Percentiles rank a stretch among this genome's conserved stretches.
Evolutionary conservation across 2,113 vertebrate species (phyloP).

Genomic region (Tragelaphus imberbis): DNA sequence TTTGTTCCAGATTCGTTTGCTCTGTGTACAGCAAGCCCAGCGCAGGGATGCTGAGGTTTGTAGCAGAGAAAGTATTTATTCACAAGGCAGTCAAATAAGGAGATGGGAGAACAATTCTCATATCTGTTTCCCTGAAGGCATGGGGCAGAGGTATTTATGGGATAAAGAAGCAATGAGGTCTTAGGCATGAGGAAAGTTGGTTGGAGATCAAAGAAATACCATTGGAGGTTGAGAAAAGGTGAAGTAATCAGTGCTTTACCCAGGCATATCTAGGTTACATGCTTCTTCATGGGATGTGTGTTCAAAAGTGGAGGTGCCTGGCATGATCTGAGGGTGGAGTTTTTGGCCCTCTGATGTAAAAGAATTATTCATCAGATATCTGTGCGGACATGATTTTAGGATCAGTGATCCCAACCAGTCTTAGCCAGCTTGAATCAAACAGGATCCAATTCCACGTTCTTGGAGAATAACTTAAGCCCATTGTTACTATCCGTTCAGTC

Average conservation of each 20-base stretch:
- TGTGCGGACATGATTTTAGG: background rate
- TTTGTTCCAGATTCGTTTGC: background rate
- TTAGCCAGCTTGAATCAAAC: background rate
- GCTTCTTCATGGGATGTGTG: background rate
- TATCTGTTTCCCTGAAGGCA: background rate
- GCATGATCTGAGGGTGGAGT: background rate
- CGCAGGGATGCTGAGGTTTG: background rate
- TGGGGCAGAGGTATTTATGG: background rate
- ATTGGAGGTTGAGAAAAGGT: background rate
- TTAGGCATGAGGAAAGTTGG: background rate
- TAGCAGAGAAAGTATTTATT: background rate
- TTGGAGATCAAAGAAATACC: background rate
- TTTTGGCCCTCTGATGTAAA: background rate
- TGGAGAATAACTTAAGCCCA: background rate
- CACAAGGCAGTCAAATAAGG: background rate
- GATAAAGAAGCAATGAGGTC: background rate
- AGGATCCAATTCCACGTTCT: background rate
- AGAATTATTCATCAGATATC: background rate
- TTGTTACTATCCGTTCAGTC: background rate
- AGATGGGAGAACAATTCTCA: background rate
- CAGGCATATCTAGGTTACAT: background rate
- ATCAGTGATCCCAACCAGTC: background rate
- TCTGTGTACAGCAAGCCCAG: background rate
- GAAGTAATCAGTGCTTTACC: background rate
- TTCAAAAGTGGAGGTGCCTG: background rate